phyloP scores from a whole-genome alignment of 2,888 invertebrate species.

The Rugalucina vietnamica region DNA sequence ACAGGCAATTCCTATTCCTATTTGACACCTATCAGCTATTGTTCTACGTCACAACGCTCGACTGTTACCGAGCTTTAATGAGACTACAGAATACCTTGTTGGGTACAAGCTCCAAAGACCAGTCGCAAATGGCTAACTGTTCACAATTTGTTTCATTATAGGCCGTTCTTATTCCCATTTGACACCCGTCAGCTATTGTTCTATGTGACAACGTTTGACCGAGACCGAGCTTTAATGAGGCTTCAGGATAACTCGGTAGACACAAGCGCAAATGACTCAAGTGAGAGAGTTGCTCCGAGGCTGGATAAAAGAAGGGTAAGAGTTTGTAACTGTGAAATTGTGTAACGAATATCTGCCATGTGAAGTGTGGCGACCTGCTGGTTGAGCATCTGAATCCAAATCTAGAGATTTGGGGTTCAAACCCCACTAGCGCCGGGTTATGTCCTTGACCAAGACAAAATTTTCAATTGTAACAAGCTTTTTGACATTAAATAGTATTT shows the following conservation, averaged over 20 bases:
- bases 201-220: constrained; percentile 98
- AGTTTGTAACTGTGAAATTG: no score
- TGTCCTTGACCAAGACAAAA: no score
- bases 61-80: constrained; percentile 96
- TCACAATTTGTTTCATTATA: constrained; percentile 62
- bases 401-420: neutral
- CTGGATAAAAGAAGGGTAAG: constrained; percentile 93
- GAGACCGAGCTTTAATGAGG: constrained; percentile 95
- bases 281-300: constrained; percentile 94
- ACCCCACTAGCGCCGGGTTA: no score
- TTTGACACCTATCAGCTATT: constrained; percentile 98
- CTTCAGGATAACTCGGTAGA: constrained; percentile 92
- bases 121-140: no score
- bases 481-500: no score
- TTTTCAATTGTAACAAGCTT: no score
- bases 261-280: constrained; percentile 84
- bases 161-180: constrained; percentile 98
- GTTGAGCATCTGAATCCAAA: neutral
- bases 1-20: constrained; percentile 97
- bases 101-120: constrained; percentile 84
- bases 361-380: neutral
- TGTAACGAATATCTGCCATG: no score
- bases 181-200: constrained; percentile 98
- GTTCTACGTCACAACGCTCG: constrained; percentile 98
- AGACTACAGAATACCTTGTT: constrained; percentile 94